These are phyloP conservation scores for Pedetes capensis DNA, from an alignment of 2,113 vertebrate genomes.

Conservation along the genomic window DNA sequence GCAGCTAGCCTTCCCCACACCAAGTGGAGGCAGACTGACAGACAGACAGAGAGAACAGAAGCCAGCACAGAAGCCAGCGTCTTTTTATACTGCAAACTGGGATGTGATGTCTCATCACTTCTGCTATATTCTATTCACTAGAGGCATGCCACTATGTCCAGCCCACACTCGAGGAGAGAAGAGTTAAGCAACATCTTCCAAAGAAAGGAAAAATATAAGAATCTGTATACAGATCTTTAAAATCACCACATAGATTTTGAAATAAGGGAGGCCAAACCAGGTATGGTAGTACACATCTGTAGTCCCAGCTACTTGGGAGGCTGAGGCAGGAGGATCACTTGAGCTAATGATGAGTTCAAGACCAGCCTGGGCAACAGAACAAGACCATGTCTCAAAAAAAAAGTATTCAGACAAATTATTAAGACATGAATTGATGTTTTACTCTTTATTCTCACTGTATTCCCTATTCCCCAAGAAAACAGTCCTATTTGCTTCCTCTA, in stretches of 20 bases:
- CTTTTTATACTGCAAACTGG: not conserved
- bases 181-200: constrained; percentile 37
- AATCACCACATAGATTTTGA: not conserved
- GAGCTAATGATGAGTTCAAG: not conserved
- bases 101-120: not conserved
- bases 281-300: not conserved
- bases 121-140: not conserved
- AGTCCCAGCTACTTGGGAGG: not conserved
- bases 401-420: not conserved
- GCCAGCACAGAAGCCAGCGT: not conserved
- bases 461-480: not conserved
- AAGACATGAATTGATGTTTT: not conserved
- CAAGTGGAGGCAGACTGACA: not conserved
- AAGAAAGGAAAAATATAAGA: not conserved
- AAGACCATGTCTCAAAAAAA: not conserved
- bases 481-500: not conserved
- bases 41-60: too few species aligned
- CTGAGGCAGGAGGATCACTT: not conserved
- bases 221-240: not conserved
- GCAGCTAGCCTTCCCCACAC: not conserved
- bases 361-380: not conserved
- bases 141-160: not conserved
- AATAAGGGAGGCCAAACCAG: not conserved
- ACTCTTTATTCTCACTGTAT: not conserved
- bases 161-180: not conserved